Percentiles rank a stretch among this genome's conserved stretches.
phyloP scores from a whole-genome alignment of 2,113 vertebrate species.

The Salvelinus namaycush region DNA sequence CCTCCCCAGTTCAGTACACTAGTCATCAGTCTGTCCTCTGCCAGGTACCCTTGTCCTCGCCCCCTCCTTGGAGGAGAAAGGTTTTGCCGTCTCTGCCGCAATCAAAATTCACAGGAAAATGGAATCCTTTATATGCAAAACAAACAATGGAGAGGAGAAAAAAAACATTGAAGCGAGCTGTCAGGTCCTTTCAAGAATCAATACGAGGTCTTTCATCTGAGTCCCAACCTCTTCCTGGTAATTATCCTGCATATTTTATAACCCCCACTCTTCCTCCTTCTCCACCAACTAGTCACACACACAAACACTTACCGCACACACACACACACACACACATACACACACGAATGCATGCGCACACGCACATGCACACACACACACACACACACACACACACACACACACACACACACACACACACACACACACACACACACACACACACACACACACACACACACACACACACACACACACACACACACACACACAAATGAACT shows the following conservation, averaged over 20 bases:
- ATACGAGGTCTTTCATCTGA: constrained; percentile 77
- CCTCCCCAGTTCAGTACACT: constrained; percentile 4
- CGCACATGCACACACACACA: too few relatives aligned
- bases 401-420: background rate
- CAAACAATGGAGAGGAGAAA: constrained; percentile 76
- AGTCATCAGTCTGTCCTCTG: constrained; percentile 34
- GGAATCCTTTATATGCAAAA: constrained; percentile 77
- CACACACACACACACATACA: background rate
- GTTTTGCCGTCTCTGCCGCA: constrained; percentile 59
- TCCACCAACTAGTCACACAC: constrained; percentile 58
- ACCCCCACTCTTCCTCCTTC: constrained; percentile 23
- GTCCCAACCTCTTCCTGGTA: constrained; percentile 77
- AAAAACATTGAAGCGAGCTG: constrained; percentile 73
- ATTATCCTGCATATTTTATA: constrained; percentile 80
- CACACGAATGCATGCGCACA: too few relatives aligned
- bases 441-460: constrained; percentile 4
- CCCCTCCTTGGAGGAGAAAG: constrained; percentile 41
- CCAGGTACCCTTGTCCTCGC: constrained; percentile 42
- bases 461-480: background rate
- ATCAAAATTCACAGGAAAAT: constrained; percentile 77
- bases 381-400: background rate
- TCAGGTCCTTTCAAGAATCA: constrained; percentile 79
- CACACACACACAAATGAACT: background rate
- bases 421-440: background rate
- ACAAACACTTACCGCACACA: constrained; percentile 31